Percentiles rank a stretch among this genome's conserved stretches.
These are phyloP conservation scores for Apostichopus californicus DNA, from an alignment of 35 echinoderm and acorn worm genomes.

Conservation along the genomic window DNA sequence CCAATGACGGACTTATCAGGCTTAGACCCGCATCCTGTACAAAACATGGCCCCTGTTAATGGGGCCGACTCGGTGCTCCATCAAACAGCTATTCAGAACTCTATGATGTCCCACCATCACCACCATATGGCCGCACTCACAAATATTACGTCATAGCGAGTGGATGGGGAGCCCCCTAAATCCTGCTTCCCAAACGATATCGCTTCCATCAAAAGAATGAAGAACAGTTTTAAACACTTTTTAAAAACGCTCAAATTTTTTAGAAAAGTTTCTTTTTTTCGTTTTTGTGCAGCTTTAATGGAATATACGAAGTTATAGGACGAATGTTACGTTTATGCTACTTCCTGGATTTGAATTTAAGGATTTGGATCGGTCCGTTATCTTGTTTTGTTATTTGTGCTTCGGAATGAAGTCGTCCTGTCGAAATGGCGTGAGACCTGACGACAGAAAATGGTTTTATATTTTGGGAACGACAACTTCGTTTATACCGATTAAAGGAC, in stretches of 20 bases:
- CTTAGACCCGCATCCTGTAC: slow-evolving; percentile 44
- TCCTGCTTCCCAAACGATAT: background rate
- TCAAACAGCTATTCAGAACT: slow-evolving; percentile 58
- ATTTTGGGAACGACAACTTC: too few species aligned
- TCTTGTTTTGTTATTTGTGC: too few species aligned
- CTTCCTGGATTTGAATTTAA: too few species aligned
- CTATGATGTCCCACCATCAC: slow-evolving; percentile 48
- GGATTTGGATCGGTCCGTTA: too few species aligned
- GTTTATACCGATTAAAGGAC: too few species aligned
- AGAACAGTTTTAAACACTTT: background rate
- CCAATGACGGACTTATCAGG: slow-evolving; percentile 53
- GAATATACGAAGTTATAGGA: background rate
- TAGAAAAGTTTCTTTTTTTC: background rate
- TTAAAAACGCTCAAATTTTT: background rate
- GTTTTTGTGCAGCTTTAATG: background rate
- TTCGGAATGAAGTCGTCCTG: too few species aligned
- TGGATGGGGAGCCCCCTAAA: slow-evolving; percentile 11
- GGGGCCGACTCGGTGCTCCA: slow-evolving; percentile 49
- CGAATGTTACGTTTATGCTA: too few species aligned
- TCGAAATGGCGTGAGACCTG: too few species aligned
- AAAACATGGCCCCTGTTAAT: slow-evolving; percentile 29
- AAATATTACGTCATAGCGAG: slow-evolving; percentile 58
- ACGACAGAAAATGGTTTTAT: too few species aligned
- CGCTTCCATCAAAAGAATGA: background rate
- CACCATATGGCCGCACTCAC: slow-evolving; percentile 26